phyloP scores from a whole-genome alignment of 2,113 vertebrate genomes.

The Chaetura pelagica region DNA sequence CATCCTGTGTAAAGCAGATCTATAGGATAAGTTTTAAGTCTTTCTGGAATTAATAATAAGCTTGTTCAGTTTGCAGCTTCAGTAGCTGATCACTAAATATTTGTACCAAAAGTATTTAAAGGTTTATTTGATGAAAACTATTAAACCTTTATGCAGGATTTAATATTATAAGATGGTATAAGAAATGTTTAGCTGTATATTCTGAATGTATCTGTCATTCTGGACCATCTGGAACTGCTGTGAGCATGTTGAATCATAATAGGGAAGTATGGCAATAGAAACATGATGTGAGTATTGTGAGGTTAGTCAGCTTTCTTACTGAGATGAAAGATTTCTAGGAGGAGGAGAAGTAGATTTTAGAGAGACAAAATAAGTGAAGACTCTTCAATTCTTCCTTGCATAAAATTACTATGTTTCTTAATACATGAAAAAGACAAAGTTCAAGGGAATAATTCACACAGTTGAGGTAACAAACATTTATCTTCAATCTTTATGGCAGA shows the following conservation, averaged over 20 bases:
- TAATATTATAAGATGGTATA: not conserved
- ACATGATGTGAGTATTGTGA: not conserved
- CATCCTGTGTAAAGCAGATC: not conserved
- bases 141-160: not conserved
- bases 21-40: not conserved
- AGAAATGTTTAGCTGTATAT: not conserved
- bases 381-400: not conserved
- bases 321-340: not conserved
- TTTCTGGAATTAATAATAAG: not conserved
- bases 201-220: not conserved
- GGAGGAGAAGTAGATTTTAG: not conserved
- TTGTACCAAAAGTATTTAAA: not conserved
- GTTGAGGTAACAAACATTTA: not conserved
- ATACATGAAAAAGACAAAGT: not conserved
- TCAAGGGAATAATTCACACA: not conserved
- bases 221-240: not conserved
- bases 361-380: not conserved
- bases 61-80: not conserved
- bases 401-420: not conserved
- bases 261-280: not conserved
- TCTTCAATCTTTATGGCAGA: not conserved
- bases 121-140: not conserved
- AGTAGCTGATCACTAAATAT: not conserved
- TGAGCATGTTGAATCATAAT: not conserved
- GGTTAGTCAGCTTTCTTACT: not conserved